Evolutionary conservation across 2,797 vertebrate genomes (phyloP).

Genomic region (Etheostoma nigrum): DNA sequence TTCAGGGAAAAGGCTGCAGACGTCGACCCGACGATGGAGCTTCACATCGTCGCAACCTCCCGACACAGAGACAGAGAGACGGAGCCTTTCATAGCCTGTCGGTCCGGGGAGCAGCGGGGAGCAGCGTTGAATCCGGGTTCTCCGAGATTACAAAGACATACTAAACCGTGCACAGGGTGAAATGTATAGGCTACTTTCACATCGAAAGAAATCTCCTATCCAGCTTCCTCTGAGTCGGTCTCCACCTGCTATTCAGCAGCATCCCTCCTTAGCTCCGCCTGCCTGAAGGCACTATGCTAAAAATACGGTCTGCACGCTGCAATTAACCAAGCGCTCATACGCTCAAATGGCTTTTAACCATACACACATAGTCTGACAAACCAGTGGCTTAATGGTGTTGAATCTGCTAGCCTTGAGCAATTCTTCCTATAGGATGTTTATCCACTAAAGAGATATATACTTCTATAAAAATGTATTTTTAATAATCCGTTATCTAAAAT

Average conservation of each 20-base stretch:
- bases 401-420: constrained; percentile 7
- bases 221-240: constrained; percentile 11
- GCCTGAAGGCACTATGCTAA: constrained; percentile 47
- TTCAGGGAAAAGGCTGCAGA: constrained; percentile 56
- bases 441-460: too few relatives aligned
- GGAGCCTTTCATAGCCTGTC: constrained; percentile 30
- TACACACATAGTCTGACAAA: not conserved
- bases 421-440: not conserved
- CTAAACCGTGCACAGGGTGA: not conserved
- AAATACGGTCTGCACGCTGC: constrained; percentile 41
- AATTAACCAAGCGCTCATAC: constrained; percentile 32
- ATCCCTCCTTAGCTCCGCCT: constrained; percentile 71
- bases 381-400: not conserved
- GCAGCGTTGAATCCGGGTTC: not conserved
- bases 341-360: not conserved
- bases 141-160: not conserved
- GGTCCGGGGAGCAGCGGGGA: not conserved
- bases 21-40: constrained; percentile 62
- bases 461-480: too few relatives aligned
- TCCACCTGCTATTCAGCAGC: constrained; percentile 73
- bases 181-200: not conserved
- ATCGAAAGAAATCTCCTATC: not conserved
- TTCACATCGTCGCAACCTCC: constrained; percentile 70
- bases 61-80: constrained; percentile 63
- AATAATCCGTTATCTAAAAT: not conserved